Conservation (phyloP, 2,113 vertebrate species). For the Carassius auratus region DNA sequence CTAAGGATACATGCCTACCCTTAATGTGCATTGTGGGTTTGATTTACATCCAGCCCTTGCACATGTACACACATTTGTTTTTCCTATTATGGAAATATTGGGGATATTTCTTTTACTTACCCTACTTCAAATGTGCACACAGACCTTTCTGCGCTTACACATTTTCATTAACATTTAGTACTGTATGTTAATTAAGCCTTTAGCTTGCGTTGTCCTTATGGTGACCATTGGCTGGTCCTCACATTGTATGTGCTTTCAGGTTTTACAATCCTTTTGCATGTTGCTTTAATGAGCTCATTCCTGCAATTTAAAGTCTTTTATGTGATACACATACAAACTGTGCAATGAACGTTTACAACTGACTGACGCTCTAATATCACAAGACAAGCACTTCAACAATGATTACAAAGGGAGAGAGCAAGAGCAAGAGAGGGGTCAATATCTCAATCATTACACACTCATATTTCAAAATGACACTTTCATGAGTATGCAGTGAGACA, state of each 20-base stretch:
- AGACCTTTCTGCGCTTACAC: not conserved
- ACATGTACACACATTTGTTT: not conserved
- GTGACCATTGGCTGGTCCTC: not conserved
- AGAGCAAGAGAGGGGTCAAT: not conserved
- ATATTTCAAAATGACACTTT: slow-evolving; percentile 14
- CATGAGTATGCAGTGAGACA: not conserved
- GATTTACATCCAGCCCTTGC: not conserved
- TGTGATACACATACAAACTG: not conserved
- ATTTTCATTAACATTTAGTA: not conserved
- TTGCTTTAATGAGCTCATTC: slow-evolving; percentile 2
- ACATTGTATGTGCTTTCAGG: not conserved
- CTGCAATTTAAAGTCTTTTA: not conserved
- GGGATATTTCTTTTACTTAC: not conserved
- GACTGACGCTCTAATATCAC: slow-evolving; percentile 13
- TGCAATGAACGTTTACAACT: slow-evolving; percentile 9
- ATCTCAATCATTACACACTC: slow-evolving; percentile 17
- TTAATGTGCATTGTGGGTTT: not conserved
- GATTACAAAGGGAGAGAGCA: not conserved
- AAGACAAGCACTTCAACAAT: not conserved
- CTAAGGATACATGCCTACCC: not conserved
- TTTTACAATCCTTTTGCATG: not conserved
- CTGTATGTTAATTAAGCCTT: not conserved
- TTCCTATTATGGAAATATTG: not conserved
- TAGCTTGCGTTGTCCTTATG: not conserved
- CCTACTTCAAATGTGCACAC: not conserved